Evolutionary conservation across 2,113 vertebrate species (phyloP).

Genomic region (Ailuropoda melanoleuca): DNA sequence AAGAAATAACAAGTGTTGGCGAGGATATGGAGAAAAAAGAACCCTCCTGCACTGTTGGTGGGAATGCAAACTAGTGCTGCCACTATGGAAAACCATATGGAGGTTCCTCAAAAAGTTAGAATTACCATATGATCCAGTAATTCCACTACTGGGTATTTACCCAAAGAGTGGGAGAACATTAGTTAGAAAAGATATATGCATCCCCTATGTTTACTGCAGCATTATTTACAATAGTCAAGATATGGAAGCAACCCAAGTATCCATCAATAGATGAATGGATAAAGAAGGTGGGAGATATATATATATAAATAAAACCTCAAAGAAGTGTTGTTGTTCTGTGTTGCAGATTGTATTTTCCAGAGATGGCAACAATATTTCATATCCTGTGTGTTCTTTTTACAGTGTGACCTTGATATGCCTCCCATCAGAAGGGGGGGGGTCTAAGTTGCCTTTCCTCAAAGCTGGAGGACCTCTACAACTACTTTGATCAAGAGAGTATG

Average conservation of each 20-base stretch:
- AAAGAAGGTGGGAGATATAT: too few species aligned
- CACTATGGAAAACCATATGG: not conserved
- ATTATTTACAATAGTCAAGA: not conserved
- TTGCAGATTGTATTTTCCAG: not conserved
- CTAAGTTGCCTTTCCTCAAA: not conserved
- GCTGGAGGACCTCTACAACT: too few species aligned
- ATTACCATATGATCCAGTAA: not conserved
- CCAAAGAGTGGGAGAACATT: not conserved
- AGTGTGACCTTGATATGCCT: not conserved
- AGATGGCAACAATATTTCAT: not conserved
- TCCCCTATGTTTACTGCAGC: not conserved
- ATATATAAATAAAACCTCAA: too few species aligned
- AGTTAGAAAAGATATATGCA: not conserved
- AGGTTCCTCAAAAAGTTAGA: not conserved
- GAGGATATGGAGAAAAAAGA: not conserved
- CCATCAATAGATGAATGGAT: not conserved
- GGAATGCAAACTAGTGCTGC: not conserved
- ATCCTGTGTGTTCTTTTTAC: not conserved
- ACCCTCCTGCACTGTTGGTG: not conserved
- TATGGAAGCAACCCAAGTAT: not conserved
- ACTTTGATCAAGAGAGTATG: not conserved
- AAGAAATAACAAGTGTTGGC: not conserved
- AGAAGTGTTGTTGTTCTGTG: not conserved
- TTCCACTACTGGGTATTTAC: not conserved
- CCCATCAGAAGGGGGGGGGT: not conserved